Conservation (phyloP, 2,797 vertebrate species). For the Percopsis omiscomaycus region DNA sequence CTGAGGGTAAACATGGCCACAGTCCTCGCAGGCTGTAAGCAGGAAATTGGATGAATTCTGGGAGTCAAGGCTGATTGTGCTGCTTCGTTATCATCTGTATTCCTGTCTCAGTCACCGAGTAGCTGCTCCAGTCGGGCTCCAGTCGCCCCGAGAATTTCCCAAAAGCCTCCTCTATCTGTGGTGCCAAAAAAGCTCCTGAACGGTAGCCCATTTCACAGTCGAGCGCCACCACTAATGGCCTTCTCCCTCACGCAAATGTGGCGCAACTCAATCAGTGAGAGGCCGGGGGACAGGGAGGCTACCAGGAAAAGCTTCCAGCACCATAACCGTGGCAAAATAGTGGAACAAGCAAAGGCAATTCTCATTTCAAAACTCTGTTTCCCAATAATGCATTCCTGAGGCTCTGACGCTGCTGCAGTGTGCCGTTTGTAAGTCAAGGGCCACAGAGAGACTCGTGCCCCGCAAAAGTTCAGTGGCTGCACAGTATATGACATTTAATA, state of each 20-base stretch:
- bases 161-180: constrained; percentile 45
- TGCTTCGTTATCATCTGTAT: constrained; percentile 45
- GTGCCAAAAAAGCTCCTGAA: constrained; percentile 64
- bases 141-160: constrained; percentile 49
- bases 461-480: constrained; percentile 27
- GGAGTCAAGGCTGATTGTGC: neutral
- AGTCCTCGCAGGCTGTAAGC: constrained; percentile 2
- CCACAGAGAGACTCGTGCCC: constrained; percentile 16
- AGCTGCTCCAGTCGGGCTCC: constrained; percentile 47
- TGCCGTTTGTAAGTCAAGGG: constrained; percentile 21
- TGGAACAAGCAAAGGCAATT: constrained; percentile 22
- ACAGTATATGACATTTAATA: constrained; percentile 62
- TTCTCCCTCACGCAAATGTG: constrained; percentile 62
- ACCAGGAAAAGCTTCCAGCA: constrained; percentile 31
- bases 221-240: constrained; percentile 70
- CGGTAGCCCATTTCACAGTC: constrained; percentile 74
- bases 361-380: constrained; percentile 33
- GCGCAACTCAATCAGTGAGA: constrained; percentile 70
- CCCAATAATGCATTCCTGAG: constrained; percentile 23
- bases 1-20: neutral
- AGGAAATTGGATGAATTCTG: constrained; percentile 12
- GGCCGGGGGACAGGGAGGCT: constrained; percentile 33
- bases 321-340: constrained; percentile 29
- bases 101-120: constrained; percentile 30
- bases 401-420: constrained; percentile 24